Base-by-base conservation (phyloP, 2,888 invertebrate genomes). In the Scaptomyza parva region DNA sequence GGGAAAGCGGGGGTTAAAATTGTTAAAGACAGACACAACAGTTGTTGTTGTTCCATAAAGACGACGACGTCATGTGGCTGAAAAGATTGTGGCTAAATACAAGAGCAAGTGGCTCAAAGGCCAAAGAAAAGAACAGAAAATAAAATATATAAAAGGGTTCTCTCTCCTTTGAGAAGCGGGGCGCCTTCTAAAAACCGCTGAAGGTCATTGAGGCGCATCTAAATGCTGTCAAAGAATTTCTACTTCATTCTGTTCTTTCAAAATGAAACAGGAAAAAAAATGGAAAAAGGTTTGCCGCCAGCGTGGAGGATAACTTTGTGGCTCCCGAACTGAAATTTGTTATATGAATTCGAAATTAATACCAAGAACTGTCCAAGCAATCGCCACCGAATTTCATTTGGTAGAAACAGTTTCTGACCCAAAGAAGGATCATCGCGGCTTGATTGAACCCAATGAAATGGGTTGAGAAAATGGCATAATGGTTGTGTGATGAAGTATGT, bases 351-450 rank as follows among this genome's bases (percentile, higher is more conserved):
- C 69, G 69, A 88, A 86, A 88, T 88, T 79, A 86, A 88, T 86
- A 88, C 86, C 84, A 60, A 66, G 86, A 86, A 86, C 89, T 86
- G 85, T 88, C 88, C 67, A 85, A 86, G 86, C 88, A 87, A 87
- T 86, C 88, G 85, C 85, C 88, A 86, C 85, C 66, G 85, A 80
- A 88, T 76, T 64, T 76, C 50, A 65, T 54, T 18, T 35, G 47
- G n/a, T 11, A 28, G 28, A n/a, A 33, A 11, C 18, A 14, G 28
- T 40, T 17, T 37, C 9, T 9, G 37, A 37, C 37, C 37, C 17
- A 17, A 37, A 20, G 30, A 54, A 43, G 55, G 52, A 39, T 28
- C 54, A 43, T 24, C 47, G 59, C 28, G 50, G 58, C n/a, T 35
- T 14, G 35, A 35, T 37, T 22, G 22, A n/a, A n/a, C n/a, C n/a